Conservation (phyloP, 2,888 invertebrate species). For the Lycophotia porphyrea region DNA sequence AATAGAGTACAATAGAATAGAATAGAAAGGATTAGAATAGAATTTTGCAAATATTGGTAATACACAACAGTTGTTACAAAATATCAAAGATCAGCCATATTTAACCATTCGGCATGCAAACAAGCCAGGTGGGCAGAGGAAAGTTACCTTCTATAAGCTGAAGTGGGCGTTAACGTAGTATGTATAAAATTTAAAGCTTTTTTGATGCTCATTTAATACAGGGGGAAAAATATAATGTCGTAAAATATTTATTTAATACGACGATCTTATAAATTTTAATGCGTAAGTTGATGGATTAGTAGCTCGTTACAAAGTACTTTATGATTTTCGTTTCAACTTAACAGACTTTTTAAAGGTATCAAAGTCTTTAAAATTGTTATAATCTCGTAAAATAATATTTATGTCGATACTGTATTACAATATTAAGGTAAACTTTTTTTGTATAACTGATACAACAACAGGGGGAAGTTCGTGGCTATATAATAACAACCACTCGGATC, state of each 20-base stretch:
- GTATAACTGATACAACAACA: neutral
- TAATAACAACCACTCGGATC: no score
- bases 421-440: constrained; percentile 21
- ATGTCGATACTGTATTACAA: constrained; percentile 29
- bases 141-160: neutral
- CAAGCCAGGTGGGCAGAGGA: neutral
- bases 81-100: no score
- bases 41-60: no score
- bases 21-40: no score
- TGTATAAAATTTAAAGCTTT: constrained; percentile 12
- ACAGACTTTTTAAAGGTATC: constrained; percentile 54
- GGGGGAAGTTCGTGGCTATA: no score
- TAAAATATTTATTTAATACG: constrained; percentile 50
- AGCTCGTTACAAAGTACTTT: constrained; percentile 53
- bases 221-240: constrained; percentile 29
- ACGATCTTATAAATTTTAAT: constrained; percentile 50
- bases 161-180: constrained; percentile 18
- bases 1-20: no score
- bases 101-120: no score
- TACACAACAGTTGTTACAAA: no score
- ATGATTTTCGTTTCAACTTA: constrained; percentile 53
- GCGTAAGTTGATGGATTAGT: constrained; percentile 56
- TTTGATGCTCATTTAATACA: constrained; percentile 19
- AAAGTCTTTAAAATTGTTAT: constrained; percentile 53
- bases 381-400: constrained; percentile 55